These are phyloP conservation scores for Etheostoma perlongum DNA, from an alignment of 2,797 vertebrate genomes.

Conservation along the genomic window DNA sequence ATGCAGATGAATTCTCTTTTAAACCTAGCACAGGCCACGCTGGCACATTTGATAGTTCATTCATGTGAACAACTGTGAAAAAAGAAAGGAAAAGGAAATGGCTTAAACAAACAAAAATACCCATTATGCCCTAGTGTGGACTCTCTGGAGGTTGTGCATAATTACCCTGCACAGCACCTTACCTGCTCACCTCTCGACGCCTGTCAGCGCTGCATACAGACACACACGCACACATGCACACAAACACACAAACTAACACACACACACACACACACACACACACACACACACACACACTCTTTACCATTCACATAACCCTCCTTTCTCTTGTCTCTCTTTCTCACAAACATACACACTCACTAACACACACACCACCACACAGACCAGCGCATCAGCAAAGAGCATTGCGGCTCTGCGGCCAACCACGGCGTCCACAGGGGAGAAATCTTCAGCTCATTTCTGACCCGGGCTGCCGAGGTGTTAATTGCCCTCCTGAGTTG, in stretches of 20 bases:
- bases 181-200: slow-evolving; percentile 77
- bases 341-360: slow-evolving; percentile 8
- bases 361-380: slow-evolving; percentile 41
- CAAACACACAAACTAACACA: slow-evolving; percentile 9
- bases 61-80: slow-evolving; percentile 74
- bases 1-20: slow-evolving; percentile 83
- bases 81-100: slow-evolving; percentile 67
- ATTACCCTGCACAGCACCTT: slow-evolving; percentile 83
- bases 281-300: slow-evolving; percentile 10
- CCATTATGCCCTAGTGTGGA: slow-evolving; percentile 78
- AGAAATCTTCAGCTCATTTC: slow-evolving; percentile 88
- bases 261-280: slow-evolving; percentile 28
- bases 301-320: slow-evolving; percentile 43
- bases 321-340: slow-evolving; percentile 19
- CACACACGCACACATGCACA: slow-evolving; percentile 30
- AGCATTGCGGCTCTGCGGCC: slow-evolving; percentile 68
- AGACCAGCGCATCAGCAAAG: slow-evolving; percentile 75
- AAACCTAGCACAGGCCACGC: slow-evolving; percentile 67
- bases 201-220: slow-evolving; percentile 70
- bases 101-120: slow-evolving; percentile 83
- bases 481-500: slow-evolving; percentile 94
- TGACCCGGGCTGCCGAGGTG: slow-evolving; percentile 88
- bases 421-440: slow-evolving; percentile 79
- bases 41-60: slow-evolving; percentile 86
- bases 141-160: slow-evolving; percentile 82